Base-by-base conservation (phyloP, 1,140 invertebrate genomes). In the Hermetia illucens region DNA sequence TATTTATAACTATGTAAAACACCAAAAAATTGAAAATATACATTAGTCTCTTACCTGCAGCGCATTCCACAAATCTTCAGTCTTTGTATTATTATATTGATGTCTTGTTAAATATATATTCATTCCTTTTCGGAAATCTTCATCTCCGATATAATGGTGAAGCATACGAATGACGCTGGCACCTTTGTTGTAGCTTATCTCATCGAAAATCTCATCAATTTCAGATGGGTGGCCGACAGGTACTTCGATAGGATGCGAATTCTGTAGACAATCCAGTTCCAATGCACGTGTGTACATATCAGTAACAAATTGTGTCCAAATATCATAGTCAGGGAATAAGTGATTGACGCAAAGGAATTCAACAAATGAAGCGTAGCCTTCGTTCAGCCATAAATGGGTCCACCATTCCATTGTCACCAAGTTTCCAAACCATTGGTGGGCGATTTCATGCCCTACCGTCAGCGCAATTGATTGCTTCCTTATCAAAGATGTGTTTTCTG, bases 161-260 rank as follows among this genome's bases (percentile, higher is more conserved):
- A 98, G 65, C 95, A 98, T 98, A 46, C 92, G 71, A 34, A 98
- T 96, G 2, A 98, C 79, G 22, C 87, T 89, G 1, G 87, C 85
- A 13, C 81, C 88, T 65, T 96, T 96, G 47, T 79, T 79, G 59
- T 96, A 97, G 22, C 90, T 93, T 52, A 97, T 95, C 46, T 85
- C 79, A 66, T 95, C 90, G 62, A 95, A 97, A 46, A 95, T 92
- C 59, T 91, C 87, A 55, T 91, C 86, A 45, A 96, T 88, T 63
- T 96, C 87, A 4, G 80, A 76, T 0, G 89, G 85, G 66, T 91
- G 80, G 2, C 79, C 77, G 0, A 93, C 85, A 22, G 84, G 80
- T 12, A 90, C 83, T 66, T 91, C 85, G 43, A 93, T 90, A 3
- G 88, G 84, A 69, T 91, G 88, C 21, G 84, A 90, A 52, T 82